Evolutionary conservation across 1,140 invertebrate species (phyloP).

Genomic region (Hermetia illucens): DNA sequence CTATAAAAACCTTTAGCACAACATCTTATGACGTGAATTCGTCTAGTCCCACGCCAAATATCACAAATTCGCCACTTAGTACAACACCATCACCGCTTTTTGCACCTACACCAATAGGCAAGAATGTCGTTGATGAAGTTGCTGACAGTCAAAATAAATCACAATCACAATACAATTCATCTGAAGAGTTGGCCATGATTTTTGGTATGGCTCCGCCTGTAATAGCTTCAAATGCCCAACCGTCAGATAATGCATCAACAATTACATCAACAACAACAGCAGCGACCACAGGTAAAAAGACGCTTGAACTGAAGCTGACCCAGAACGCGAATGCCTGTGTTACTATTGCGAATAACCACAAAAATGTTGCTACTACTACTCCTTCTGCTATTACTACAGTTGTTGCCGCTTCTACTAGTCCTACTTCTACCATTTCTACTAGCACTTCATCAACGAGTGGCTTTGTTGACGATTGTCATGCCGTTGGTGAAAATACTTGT

Average conservation of each 20-base stretch:
- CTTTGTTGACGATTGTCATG: no score
- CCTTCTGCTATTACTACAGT: conserved; percentile 15
- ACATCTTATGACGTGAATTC: conserved; percentile 26
- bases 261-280: conserved; percentile 5
- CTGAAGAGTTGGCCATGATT: conserved; percentile 43
- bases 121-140: background rate
- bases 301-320: no score
- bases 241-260: no score
- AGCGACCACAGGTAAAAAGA: conserved; percentile 17
- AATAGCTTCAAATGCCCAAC: no score
- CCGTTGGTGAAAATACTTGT: no score
- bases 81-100: conserved; percentile 19
- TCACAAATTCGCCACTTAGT: conserved; percentile 12
- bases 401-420: conserved; percentile 5
- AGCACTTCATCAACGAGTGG: no score
- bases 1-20: conserved; percentile 29
- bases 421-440: no score
- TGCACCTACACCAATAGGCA: conserved; percentile 17
- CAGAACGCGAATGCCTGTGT: no score
- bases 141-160: conserved; percentile 14
- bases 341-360: no score
- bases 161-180: conserved; percentile 41
- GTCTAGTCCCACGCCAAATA: conserved; percentile 17
- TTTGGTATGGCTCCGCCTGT: conserved; percentile 29
- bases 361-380: background rate